phyloP scores from a whole-genome alignment of 1,140 invertebrate genomes.

The Dryas iulia region DNA sequence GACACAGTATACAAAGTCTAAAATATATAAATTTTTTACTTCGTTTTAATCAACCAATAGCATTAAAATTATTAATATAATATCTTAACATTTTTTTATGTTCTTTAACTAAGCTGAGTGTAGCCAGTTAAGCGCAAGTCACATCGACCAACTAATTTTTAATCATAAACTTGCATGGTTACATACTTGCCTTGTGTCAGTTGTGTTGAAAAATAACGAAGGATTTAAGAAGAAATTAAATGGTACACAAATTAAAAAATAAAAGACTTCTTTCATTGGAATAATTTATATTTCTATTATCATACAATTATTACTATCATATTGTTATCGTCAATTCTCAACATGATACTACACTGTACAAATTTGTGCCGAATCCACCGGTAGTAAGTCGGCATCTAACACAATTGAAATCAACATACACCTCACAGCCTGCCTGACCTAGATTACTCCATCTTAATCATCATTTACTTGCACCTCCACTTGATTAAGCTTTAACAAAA shows the following conservation, averaged over 20 bases:
- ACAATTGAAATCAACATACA: constrained; percentile 30
- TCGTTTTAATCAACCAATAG: too few species aligned
- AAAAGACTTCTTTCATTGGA: constrained; percentile 41
- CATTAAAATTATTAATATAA: too few species aligned
- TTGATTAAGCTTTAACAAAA: constrained; percentile 34
- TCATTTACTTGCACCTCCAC: constrained; percentile 29
- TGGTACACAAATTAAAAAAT: not conserved
- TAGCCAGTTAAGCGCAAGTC: too few species aligned
- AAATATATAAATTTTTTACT: too few species aligned
- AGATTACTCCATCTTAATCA: constrained; percentile 33
- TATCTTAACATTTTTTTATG: too few species aligned
- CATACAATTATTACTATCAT: constrained; percentile 68
- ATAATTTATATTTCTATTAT: constrained; percentile 77
- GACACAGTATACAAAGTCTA: too few species aligned
- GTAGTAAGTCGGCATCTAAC: constrained; percentile 26
- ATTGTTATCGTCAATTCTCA: constrained; percentile 74
- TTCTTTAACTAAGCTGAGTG: too few species aligned
- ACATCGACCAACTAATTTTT: too few species aligned
- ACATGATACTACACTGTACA: constrained; percentile 63
- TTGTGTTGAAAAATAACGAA: too few species aligned
- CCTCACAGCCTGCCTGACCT: constrained; percentile 55
- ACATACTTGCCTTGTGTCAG: too few species aligned
- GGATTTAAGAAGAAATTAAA: too few species aligned
- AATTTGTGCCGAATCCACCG: constrained; percentile 65
- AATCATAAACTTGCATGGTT: too few species aligned